phyloP scores from a whole-genome alignment of 2,113 vertebrate genomes.

The Pachycephala philippinensis region DNA sequence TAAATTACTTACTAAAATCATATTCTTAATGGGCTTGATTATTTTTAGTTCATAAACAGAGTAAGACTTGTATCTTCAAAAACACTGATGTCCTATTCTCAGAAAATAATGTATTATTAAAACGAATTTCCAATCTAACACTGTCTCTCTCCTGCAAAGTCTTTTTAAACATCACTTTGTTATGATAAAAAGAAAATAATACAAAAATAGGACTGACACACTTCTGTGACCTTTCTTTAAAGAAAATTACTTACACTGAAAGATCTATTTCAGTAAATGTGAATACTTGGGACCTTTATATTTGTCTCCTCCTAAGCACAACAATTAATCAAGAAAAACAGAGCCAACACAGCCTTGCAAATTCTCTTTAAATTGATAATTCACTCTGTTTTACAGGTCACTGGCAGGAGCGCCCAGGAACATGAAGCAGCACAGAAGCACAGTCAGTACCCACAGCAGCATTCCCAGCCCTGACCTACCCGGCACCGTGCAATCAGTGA shows the following conservation, averaged over 20 bases:
- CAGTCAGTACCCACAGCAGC: rapidly evolving
- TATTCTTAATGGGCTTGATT: neutral
- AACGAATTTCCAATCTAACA: neutral
- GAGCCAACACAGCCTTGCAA: neutral
- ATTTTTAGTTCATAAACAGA: neutral
- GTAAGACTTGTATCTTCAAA: neutral
- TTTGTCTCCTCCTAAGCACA: neutral
- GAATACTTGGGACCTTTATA: neutral
- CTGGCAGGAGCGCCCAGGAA: neutral
- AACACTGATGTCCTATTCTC: neutral
- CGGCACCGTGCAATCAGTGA: rapidly evolving
- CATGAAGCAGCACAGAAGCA: neutral
- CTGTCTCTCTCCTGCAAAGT: neutral
- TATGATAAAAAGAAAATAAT: neutral
- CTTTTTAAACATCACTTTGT: neutral
- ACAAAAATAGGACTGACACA: neutral
- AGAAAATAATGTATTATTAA: neutral
- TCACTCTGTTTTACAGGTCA: neutral
- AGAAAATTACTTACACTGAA: neutral
- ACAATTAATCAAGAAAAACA: neutral
- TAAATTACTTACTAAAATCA: neutral
- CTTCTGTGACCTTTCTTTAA: neutral
- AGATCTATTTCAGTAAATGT: neutral
- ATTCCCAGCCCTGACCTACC: neutral
- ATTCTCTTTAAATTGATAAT: neutral